Evolutionary conservation across 2,113 vertebrate species (phyloP), one percentile per base, ranked within the genome.

Genomic region (Rhizomys pruinosus): DNA sequence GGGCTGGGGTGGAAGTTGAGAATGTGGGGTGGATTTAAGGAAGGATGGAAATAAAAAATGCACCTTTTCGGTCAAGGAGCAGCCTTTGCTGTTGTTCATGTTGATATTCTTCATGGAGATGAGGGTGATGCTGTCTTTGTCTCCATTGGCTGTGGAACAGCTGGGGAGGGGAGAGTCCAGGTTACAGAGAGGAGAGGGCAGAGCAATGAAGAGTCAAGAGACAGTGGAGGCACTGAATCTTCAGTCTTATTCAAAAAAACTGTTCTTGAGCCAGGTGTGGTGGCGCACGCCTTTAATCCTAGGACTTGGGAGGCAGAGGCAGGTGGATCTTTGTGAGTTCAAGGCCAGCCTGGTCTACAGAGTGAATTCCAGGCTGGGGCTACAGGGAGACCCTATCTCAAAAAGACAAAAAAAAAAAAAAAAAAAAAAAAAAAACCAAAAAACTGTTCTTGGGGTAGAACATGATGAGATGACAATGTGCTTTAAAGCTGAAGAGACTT

Each of bases 21-120:
- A 20, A 23, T 34, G 29, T 19, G 34, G 22, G 47, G 25, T 55
- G 39, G 39, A 29, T 68, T 47, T n/a, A 59, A 55, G 47, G n/a
- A 47, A 69, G 39, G 66, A 69, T 78, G 29, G n/a, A 59, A 92
- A 55, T 59, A 63, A 42, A 12, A 80, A 92, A 68, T 15, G 82
- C 79, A 98, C 97, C 97, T 98, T 98, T 95, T 98, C 97, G 84
- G 97, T 94, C 0, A 91, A 88, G 10, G 92, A 90, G 78, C 97
- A 96, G 69, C 82, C 96, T 97, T 97, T 97, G 97, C 98, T 98
- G 92, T 98, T 98, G 90, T 99, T 98, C 96, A 91, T 98, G 96
- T 98, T 98, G 96, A 99, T 98, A 73, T 98, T 98, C 97, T 98
- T 99, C 98, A 99, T 97, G 91, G 98, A 99, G 96, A 99, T 97